Evolutionary conservation across 2,797 vertebrate species (phyloP).

Genomic region (Pampus argenteus): DNA sequence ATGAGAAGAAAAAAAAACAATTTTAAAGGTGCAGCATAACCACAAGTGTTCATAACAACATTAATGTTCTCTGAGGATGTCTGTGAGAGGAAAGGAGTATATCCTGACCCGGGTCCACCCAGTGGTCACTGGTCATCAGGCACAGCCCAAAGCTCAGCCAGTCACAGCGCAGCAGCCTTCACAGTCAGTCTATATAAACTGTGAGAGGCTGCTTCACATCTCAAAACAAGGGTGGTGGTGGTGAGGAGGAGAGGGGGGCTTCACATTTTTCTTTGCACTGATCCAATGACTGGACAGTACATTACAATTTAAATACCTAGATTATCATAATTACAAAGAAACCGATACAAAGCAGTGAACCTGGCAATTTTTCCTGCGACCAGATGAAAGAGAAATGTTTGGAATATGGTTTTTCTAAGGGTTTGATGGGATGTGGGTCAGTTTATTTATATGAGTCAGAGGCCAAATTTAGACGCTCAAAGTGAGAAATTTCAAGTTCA

Average conservation of each 20-base stretch:
- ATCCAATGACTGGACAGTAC: constrained; percentile 7
- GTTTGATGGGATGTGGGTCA: constrained; percentile 17
- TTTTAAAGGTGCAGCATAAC: constrained; percentile 38
- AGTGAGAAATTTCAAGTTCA: constrained; percentile 41
- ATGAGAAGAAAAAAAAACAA: constrained; percentile 54
- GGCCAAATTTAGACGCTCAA: constrained; percentile 37
- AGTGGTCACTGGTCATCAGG: constrained; percentile 58
- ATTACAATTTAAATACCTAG: constrained; percentile 31
- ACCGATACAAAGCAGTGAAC: constrained; percentile 11
- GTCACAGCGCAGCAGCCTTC: constrained; percentile 38
- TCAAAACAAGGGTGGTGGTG: constrained; percentile 12
- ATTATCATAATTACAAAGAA: constrained; percentile 62
- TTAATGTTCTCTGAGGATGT: constrained; percentile 46
- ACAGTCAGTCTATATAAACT: constrained; percentile 16
- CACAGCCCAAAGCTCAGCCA: constrained; percentile 57
- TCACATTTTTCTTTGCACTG: constrained; percentile 3
- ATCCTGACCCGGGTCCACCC: constrained; percentile 38
- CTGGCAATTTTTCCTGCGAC: constrained; percentile 34
- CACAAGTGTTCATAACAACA: constrained; percentile 64
- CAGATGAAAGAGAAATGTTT: constrained; percentile 33
- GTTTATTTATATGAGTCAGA: constrained; percentile 33
- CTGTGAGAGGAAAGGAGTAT: constrained; percentile 37
- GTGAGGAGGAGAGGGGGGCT: too few species aligned
- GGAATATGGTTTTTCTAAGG: constrained; percentile 21
- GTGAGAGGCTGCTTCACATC: constrained; percentile 14